A percentile compares a stretch with the other conserved stretches of the same genome.
Conservation (phyloP, 1,140 invertebrate species). For the Caligus rogercresseyi region DNA sequence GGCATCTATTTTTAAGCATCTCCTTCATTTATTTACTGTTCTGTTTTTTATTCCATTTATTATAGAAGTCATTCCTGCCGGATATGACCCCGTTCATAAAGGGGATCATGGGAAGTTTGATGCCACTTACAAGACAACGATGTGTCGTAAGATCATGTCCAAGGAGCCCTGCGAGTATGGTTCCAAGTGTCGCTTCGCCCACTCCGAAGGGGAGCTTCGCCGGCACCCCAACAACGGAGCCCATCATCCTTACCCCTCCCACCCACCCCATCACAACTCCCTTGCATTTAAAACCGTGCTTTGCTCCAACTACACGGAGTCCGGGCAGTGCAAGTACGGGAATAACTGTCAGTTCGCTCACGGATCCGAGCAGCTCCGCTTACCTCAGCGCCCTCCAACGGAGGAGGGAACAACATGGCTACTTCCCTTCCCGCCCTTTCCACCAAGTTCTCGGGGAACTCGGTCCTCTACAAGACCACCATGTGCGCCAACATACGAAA, state of each 20-base stretch:
- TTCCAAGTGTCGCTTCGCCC: not conserved
- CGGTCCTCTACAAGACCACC: conserved; percentile 10
- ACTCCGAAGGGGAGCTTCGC: not conserved
- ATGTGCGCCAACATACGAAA: conserved; percentile 8
- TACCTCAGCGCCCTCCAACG: not conserved
- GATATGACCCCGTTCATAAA: not conserved
- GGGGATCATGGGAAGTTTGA: not conserved
- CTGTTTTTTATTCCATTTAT: not conserved
- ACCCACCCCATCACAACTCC: not conserved
- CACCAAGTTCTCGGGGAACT: not conserved
- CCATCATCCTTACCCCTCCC: not conserved
- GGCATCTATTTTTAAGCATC: too few species aligned
- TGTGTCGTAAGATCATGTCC: not conserved
- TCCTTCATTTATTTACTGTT: not conserved
- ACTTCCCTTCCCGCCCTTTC: not conserved
- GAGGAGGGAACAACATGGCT: not conserved
- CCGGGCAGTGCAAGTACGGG: conserved; percentile 1
- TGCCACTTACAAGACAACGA: conserved; percentile 9
- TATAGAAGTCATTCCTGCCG: not conserved
- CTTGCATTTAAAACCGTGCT: not conserved
- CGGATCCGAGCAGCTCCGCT: not conserved
- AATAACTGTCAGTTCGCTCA: conserved; percentile 3
- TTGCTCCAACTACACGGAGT: conserved; percentile 8
- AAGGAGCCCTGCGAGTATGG: conserved; percentile 8
- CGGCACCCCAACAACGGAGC: not conserved